phyloP scores from a whole-genome alignment of 2,113 vertebrate genomes.

The Hiodon alosoides region DNA sequence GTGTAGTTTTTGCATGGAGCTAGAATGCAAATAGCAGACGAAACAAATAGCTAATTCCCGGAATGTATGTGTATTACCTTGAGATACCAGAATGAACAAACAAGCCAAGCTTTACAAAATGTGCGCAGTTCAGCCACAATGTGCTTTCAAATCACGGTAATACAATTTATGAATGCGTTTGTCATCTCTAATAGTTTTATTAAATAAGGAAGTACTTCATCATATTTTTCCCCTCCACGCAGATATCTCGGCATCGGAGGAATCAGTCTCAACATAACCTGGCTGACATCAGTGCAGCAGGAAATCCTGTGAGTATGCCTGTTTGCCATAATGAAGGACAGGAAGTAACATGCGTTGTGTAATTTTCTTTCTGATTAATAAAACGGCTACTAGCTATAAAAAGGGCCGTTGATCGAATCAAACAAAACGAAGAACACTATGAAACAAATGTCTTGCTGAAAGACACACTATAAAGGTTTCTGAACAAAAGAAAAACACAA shows the following conservation, averaged over 20 bases:
- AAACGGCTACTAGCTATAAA: neutral
- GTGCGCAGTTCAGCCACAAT: neutral
- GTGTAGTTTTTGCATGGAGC: too few species aligned
- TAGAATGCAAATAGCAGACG: neutral
- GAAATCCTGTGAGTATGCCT: slow-evolving; percentile 57
- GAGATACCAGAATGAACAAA: neutral
- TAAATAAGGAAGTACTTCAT: slow-evolving; percentile 20
- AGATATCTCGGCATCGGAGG: slow-evolving; percentile 81
- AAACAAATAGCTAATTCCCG: neutral
- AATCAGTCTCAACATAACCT: slow-evolving; percentile 85
- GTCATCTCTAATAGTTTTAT: slow-evolving; percentile 18
- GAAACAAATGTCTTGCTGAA: neutral
- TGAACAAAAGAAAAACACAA: neutral
- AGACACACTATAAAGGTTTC: neutral
- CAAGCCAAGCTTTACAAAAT: neutral
- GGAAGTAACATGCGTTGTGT: neutral
- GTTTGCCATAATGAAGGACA: slow-evolving; percentile 7
- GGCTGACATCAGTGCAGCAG: slow-evolving; percentile 49
- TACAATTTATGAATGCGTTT: neutral
- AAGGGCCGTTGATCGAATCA: neutral
- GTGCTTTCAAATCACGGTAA: neutral
- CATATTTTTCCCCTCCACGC: slow-evolving; percentile 32
- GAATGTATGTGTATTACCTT: too few species aligned
- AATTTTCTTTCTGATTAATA: neutral
- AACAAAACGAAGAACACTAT: neutral